Evolutionary conservation across 2,797 vertebrate genomes (phyloP).

Genomic region (Phataginus tetradactyla): DNA sequence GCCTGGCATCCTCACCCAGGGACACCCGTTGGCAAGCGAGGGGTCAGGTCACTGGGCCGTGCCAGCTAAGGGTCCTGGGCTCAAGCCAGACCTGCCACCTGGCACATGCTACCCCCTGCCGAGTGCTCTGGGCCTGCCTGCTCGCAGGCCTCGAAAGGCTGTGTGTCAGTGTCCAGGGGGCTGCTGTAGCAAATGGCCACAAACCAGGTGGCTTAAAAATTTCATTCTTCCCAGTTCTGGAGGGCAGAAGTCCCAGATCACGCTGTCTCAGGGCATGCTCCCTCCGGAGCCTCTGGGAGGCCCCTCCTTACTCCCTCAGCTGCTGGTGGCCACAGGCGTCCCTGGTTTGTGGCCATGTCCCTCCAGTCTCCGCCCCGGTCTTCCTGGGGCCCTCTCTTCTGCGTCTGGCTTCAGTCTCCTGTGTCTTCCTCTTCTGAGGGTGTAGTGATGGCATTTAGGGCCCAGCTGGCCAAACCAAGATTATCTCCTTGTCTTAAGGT

Average conservation of each 20-base stretch:
- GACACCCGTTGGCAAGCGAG: background rate
- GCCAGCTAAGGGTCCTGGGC: background rate
- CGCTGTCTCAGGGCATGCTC: background rate
- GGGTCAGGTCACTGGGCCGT: background rate
- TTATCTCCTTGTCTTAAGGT: background rate
- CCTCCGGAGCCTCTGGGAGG: background rate
- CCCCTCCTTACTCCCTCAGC: background rate
- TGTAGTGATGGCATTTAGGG: fast-evolving
- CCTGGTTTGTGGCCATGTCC: fast-evolving
- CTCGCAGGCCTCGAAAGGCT: background rate
- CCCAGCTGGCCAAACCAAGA: background rate
- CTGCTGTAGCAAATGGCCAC: too few species aligned
- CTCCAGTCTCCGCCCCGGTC: fast-evolving
- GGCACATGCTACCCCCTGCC: background rate
- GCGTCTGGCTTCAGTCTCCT: too few species aligned
- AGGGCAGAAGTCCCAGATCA: background rate
- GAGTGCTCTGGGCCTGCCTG: background rate
- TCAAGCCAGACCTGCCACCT: background rate
- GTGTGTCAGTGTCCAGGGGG: fast-evolving
- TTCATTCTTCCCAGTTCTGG: too few species aligned
- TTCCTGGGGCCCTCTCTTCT: fast-evolving
- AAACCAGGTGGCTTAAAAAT: background rate
- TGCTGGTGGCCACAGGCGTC: background rate
- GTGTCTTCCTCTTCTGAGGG: background rate
- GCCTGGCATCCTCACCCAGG: background rate